A percentile compares a stretch with the other conserved stretches of the same genome.
Evolutionary conservation across 2,888 invertebrate genomes (phyloP).

Genomic region (Arrhopalites spinosus): DNA sequence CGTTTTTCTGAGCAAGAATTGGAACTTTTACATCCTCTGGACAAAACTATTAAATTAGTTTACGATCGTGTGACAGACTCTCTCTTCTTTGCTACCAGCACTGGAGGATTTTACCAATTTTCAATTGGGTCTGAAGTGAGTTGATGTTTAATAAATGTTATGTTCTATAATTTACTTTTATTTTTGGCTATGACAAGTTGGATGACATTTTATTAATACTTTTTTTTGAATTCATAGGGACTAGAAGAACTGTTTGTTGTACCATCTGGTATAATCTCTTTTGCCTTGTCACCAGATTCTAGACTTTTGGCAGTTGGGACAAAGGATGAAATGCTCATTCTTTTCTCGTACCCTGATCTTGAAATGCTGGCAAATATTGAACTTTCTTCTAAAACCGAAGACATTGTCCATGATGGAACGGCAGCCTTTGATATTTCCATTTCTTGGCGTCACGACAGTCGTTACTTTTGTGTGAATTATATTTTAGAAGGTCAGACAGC

Average conservation of each 20-base stretch:
- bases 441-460: constrained; percentile 50
- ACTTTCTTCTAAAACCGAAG: constrained; percentile 21
- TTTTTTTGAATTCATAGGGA: constrained; percentile 10
- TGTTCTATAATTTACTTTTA: background rate
- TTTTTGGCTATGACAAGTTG: background rate
- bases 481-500: constrained; percentile 35
- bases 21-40: constrained; percentile 24
- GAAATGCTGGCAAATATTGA: constrained; percentile 45
- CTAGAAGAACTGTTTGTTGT: constrained; percentile 52
- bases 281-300: constrained; percentile 52
- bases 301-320: constrained; percentile 49
- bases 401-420: constrained; percentile 16
- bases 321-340: constrained; percentile 40
- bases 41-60: constrained; percentile 18
- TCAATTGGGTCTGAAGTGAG: constrained; percentile 14
- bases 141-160: too few species aligned
- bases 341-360: constrained; percentile 49
- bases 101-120: constrained; percentile 35
- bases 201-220: background rate
- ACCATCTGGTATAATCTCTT: constrained; percentile 49
- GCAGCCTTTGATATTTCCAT: constrained; percentile 21
- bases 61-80: constrained; percentile 17
- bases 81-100: constrained; percentile 14
- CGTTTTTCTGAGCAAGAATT: constrained; percentile 22
- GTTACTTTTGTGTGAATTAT: constrained; percentile 52